phyloP scores from a whole-genome alignment of 2,113 vertebrate species.

The Cacatua alba region DNA sequence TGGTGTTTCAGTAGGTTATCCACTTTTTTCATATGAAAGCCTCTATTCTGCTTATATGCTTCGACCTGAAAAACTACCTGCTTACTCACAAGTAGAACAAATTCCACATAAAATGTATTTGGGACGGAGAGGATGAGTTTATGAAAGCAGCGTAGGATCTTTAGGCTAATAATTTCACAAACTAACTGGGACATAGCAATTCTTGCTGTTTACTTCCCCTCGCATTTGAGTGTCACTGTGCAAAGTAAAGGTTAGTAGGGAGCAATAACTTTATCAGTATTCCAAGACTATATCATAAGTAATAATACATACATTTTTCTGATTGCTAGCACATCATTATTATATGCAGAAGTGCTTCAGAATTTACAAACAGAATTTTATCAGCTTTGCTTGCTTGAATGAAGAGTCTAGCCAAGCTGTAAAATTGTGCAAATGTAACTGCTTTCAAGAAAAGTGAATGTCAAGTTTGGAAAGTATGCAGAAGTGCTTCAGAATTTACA shows the following conservation, averaged over 20 bases:
- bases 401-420: not conserved
- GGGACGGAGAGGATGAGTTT: not conserved
- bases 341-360: not conserved
- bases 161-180: not conserved
- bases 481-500: not conserved
- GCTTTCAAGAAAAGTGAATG: not conserved
- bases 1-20: not conserved
- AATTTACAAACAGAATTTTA: fast-evolving
- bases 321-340: not conserved
- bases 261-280: not conserved
- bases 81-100: not conserved
- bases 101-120: not conserved
- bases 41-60: not conserved
- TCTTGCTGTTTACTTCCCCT: not conserved
- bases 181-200: not conserved
- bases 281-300: not conserved
- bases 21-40: no score
- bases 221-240: not conserved
- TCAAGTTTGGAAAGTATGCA: not conserved
- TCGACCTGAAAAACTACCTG: not conserved
- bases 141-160: not conserved
- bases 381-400: not conserved
- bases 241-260: not conserved
- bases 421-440: not conserved
- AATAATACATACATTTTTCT: not conserved